A percentile compares a stretch with the other conserved stretches of the same genome.
These are phyloP conservation scores for Argyrosomus japonicus DNA, from an alignment of 2,113 vertebrate species.

Conservation along the genomic window DNA sequence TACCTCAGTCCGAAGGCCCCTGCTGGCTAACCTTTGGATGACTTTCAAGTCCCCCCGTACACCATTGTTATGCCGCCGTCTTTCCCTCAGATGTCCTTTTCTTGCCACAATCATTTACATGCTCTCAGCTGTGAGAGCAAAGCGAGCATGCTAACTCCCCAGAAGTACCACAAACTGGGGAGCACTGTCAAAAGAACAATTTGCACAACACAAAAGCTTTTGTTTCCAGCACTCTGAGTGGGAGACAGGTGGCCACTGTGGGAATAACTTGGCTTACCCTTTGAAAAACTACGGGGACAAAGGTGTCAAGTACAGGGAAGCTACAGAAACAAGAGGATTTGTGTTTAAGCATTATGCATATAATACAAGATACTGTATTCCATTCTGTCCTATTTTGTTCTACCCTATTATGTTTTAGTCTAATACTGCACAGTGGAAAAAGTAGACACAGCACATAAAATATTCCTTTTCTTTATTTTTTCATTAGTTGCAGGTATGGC, in stretches of 20 bases:
- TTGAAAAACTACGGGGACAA: slow-evolving; percentile 61
- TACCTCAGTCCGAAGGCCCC: slow-evolving; percentile 28
- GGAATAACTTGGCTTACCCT: slow-evolving; percentile 62
- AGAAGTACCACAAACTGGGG: slow-evolving; percentile 54
- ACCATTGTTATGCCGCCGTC: slow-evolving; percentile 57
- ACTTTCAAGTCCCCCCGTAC: slow-evolving; percentile 62
- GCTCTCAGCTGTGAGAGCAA: slow-evolving; percentile 44
- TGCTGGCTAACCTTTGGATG: slow-evolving; percentile 69
- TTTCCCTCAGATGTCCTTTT: slow-evolving; percentile 54
- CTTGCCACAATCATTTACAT: slow-evolving; percentile 40
- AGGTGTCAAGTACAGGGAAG: slow-evolving; percentile 56
- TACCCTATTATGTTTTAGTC: neutral
- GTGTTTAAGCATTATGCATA: slow-evolving; percentile 17
- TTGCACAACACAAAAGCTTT: slow-evolving; percentile 78
- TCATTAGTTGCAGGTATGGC: slow-evolving; percentile 85
- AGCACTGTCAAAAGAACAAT: slow-evolving; percentile 71
- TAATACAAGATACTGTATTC: slow-evolving; percentile 6
- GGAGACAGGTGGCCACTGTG: slow-evolving; percentile 63
- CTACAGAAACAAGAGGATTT: slow-evolving; percentile 21
- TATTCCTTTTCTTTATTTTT: slow-evolving; percentile 84
- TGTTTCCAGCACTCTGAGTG: slow-evolving; percentile 64
- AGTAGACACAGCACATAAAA: slow-evolving; percentile 72
- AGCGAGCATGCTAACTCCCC: slow-evolving; percentile 28
- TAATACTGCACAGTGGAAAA: neutral
- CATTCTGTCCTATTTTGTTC: neutral